These are phyloP conservation scores for Oncorhynchus masou DNA, from an alignment of 2,113 vertebrate species.

Conservation along the genomic window DNA sequence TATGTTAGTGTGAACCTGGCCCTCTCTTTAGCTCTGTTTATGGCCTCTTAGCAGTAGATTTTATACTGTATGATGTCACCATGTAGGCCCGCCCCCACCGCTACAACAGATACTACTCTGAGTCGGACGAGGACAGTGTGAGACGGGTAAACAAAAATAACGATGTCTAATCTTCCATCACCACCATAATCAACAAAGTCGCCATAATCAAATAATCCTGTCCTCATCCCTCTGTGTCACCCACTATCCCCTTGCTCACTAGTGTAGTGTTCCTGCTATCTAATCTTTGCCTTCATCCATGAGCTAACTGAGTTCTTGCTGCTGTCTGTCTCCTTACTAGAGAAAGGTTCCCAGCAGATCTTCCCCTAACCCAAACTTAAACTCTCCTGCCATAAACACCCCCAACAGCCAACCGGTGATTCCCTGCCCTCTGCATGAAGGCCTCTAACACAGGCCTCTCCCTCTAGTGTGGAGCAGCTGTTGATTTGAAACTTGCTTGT, in stretches of 20 bases:
- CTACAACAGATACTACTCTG: conserved; percentile 74
- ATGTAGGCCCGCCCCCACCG: conserved; percentile 75
- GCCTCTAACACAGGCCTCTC: conserved; percentile 15
- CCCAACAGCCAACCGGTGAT: conserved; percentile 62
- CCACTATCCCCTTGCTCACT: not conserved
- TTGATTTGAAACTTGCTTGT: not conserved
- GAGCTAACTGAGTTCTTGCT: conserved; percentile 33
- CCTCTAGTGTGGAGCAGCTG: not conserved
- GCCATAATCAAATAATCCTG: conserved; percentile 18
- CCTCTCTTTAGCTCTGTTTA: not conserved
- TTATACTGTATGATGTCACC: conserved; percentile 53
- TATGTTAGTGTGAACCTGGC: not conserved
- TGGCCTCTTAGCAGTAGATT: not conserved
- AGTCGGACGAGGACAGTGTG: conserved; percentile 94
- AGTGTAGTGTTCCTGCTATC: not conserved
- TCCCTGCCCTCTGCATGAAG: conserved; percentile 68
- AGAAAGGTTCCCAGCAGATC: conserved; percentile 66
- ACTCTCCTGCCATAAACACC: conserved; percentile 37
- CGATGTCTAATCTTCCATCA: conserved; percentile 12
- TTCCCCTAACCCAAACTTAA: conserved; percentile 21
- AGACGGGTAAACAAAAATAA: conserved; percentile 83
- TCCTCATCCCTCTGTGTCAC: conserved; percentile 1
- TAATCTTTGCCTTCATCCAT: conserved; percentile 2
- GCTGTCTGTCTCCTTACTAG: conserved; percentile 52
- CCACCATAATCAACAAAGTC: conserved; percentile 1